Evolutionary conservation across 2,888 invertebrate species (phyloP).

Genomic region (Halictus ligatus): DNA sequence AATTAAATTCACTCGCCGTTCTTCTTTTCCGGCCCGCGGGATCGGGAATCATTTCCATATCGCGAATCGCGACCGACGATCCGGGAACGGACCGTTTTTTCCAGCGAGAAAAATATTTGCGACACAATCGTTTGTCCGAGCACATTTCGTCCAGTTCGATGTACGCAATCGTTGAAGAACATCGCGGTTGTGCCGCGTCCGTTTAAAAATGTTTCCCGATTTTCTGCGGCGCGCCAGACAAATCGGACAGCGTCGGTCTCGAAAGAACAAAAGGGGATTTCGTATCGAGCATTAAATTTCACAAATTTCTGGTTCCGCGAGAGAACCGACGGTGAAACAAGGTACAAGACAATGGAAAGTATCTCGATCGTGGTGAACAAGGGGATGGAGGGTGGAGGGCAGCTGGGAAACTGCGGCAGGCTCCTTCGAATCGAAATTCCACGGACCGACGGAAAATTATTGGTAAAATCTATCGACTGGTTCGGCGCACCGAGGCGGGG

Average conservation of each 20-base stretch:
- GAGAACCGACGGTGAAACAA: slow-evolving; percentile 2
- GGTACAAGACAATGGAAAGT: slow-evolving; percentile 4
- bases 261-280: background rate
- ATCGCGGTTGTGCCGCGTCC: background rate
- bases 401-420: background rate
- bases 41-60: background rate
- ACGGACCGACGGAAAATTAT: slow-evolving; percentile 55
- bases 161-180: background rate
- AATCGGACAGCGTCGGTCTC: background rate
- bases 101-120: too few relatives aligned
- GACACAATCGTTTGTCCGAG: too few relatives aligned
- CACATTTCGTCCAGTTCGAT: too few relatives aligned
- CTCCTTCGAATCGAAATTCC: slow-evolving; percentile 34
- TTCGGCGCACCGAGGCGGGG: slow-evolving; percentile 15
- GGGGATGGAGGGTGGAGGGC: background rate
- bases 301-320: background rate
- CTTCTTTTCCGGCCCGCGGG: background rate
- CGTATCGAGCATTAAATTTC: background rate
- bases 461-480: slow-evolving; percentile 61
- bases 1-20: background rate
- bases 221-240: background rate
- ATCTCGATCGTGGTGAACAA: background rate
- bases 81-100: too few relatives aligned
- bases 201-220: background rate
- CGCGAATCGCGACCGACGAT: background rate